Percentiles rank a stretch among this genome's conserved stretches.
phyloP scores from a whole-genome alignment of 2,888 invertebrate genomes.

The Pterobdella sp. region DNA sequence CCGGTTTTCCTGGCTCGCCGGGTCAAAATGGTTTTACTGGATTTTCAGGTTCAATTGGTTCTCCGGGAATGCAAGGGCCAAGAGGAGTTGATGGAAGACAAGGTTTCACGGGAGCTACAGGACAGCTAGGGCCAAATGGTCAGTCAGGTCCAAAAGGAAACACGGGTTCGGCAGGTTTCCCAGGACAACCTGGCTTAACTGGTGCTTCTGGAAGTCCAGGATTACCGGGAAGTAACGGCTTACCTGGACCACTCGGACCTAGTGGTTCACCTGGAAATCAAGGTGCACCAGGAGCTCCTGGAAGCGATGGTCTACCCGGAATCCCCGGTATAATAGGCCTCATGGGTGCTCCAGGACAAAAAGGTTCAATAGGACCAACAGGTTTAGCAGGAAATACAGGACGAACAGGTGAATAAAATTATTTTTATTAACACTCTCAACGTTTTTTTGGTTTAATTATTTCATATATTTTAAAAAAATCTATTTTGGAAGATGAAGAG shows the following conservation, averaged over 20 bases:
- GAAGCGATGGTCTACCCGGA: background rate
- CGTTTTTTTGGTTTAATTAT: constrained; percentile 18
- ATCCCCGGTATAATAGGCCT: constrained; percentile 32
- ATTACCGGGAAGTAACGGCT: constrained; percentile 37
- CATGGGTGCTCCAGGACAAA: constrained; percentile 9
- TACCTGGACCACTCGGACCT: constrained; percentile 21
- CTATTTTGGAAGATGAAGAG: no score
- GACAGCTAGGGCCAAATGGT: constrained; percentile 10
- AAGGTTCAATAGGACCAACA: background rate
- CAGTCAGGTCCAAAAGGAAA: background rate
- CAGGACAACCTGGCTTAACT: constrained; percentile 6
- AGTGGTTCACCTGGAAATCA: background rate
- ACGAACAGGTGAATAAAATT: background rate
- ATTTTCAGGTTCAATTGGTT: constrained; percentile 20
- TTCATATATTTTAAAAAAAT: no score
- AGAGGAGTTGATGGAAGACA: constrained; percentile 9
- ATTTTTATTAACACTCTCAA: background rate
- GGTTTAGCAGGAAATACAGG: background rate
- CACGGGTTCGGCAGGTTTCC: background rate
- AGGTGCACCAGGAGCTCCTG: background rate
- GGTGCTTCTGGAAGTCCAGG: constrained; percentile 22
- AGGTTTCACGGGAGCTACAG: constrained; percentile 2
- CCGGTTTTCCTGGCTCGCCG: constrained; percentile 30
- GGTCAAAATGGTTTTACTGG: constrained; percentile 25
- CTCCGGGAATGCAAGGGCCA: constrained; percentile 11